Evolutionary conservation across 1,140 invertebrate genomes (phyloP), one percentile per base, ranked within the genome.

Genomic region (Cyphomyrmex costatus): DNA sequence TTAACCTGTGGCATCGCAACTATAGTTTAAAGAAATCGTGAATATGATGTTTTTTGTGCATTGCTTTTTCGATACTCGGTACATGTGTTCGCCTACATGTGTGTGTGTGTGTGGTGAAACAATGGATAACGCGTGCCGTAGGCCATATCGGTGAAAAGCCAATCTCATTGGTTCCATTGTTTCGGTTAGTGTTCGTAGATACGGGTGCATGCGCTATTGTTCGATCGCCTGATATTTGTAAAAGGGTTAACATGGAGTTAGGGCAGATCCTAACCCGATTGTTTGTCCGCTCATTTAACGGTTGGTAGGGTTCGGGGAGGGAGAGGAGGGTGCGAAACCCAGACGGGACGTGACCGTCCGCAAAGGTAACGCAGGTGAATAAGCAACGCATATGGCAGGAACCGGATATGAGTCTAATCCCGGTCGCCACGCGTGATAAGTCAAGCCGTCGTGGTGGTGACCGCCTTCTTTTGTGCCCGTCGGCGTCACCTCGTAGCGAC

Each of bases 241-340:
- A 42, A 58, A 58, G 65, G 78, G 65, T 70, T 82, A 56, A 46
- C 24, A 27, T 61, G 24, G 36, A 19, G 36, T 63, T 63, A 21
- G 63, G 63, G 24, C 27, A 19, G 60, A 12, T 3, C 2, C 6
- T n/a, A 10, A 42, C 36, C 24, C 63, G 30, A 82, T 82, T 71
- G 78, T 82, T 82, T 82, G 65, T 42, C 78, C 65, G 65, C 49
- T 82, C 78, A 71, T 82, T 82, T 82, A 71, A 82, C 63, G 65
- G 78, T 42, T n/a, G 65, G 53, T 2, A 56, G 33, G 30, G 30
- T 21, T 24, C 58, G 58, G 58, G 16, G 30, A 19, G 6, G 78
- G 10, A 33, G 56, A 42, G n/a, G 36, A 36, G 21, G 30, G 19
- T 27, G 65, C 10, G 51, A 71, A 58, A 30, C 61, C 24, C 49